Evolutionary conservation across 30 jellyfish, hydroid and myxozoan genomes (phyloP).

Genomic region (Hydractinia symbiolongicarpus): DNA sequence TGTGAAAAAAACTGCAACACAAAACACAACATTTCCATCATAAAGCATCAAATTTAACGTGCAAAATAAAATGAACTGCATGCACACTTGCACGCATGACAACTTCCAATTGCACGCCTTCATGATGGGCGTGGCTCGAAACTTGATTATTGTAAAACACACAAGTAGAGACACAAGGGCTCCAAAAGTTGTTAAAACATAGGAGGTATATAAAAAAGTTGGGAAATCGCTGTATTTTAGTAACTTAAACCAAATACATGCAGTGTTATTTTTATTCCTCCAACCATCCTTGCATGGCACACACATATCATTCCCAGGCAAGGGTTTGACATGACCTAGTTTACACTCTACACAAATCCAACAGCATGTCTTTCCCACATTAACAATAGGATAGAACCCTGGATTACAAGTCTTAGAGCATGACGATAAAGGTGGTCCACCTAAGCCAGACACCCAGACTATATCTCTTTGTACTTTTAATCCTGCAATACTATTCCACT

Average conservation of each 20-base stretch:
- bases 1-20: background rate
- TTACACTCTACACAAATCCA: slow-evolving; percentile 16
- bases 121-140: slow-evolving; percentile 4
- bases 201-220: background rate
- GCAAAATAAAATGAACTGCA: background rate
- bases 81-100: background rate
- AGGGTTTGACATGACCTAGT: background rate
- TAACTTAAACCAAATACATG: slow-evolving; percentile 1
- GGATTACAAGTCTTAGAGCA: slow-evolving; percentile 9
- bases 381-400: background rate
- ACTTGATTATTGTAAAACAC: background rate
- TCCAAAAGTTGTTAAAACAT: background rate
- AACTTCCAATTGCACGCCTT: background rate
- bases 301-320: slow-evolving; percentile 3
- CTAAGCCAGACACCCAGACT: background rate
- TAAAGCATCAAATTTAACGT: background rate
- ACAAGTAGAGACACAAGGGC: background rate
- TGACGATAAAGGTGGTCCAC: background rate
- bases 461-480: background rate
- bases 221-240: background rate
- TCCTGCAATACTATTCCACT: background rate
- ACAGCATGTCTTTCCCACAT: slow-evolving; percentile 17
- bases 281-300: slow-evolving; percentile 6
- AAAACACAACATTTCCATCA: background rate
- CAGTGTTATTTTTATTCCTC: background rate